Conservation (phyloP, 1,140 invertebrate species). For the Caerostris extrusa region DNA sequence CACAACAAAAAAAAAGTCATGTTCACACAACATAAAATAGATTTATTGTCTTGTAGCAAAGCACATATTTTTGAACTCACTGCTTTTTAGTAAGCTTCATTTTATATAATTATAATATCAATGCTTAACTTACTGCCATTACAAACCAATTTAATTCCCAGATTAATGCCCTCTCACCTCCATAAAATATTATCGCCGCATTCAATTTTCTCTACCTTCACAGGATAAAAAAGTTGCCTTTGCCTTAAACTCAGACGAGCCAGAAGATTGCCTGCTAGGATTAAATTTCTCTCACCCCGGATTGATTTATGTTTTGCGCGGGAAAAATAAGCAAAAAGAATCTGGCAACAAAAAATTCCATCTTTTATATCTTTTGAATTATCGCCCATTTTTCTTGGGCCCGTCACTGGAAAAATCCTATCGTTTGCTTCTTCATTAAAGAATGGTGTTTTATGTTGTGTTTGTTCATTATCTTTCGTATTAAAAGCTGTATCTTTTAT, state of each 20-base stretch:
- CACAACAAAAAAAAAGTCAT: too few species aligned
- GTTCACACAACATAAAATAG: too few species aligned
- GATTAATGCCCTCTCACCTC: neutral
- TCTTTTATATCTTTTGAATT: slow-evolving; percentile 65
- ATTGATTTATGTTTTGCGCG: slow-evolving; percentile 36
- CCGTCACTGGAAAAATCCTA: slow-evolving; percentile 51
- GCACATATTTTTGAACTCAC: too few species aligned
- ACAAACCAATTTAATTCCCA: neutral
- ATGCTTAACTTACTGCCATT: neutral
- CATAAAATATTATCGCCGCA: slow-evolving; percentile 6
- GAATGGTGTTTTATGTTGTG: slow-evolving; percentile 58
- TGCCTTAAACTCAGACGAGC: neutral
- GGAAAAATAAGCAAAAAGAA: neutral
- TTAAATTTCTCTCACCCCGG: neutral
- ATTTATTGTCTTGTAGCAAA: too few species aligned
- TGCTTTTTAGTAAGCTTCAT: neutral
- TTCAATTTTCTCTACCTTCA: neutral
- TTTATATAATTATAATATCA: neutral
- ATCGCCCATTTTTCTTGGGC: slow-evolving; percentile 30
- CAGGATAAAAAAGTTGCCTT: neutral
- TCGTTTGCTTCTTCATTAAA: slow-evolving; percentile 60
- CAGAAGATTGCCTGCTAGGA: neutral
- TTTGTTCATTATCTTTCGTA: slow-evolving; percentile 72
- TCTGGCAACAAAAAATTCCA: neutral
- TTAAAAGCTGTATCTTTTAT: slow-evolving; percentile 66